phyloP scores from a whole-genome alignment of 2,888 invertebrate genomes.

The Drosophila birchii region DNA sequence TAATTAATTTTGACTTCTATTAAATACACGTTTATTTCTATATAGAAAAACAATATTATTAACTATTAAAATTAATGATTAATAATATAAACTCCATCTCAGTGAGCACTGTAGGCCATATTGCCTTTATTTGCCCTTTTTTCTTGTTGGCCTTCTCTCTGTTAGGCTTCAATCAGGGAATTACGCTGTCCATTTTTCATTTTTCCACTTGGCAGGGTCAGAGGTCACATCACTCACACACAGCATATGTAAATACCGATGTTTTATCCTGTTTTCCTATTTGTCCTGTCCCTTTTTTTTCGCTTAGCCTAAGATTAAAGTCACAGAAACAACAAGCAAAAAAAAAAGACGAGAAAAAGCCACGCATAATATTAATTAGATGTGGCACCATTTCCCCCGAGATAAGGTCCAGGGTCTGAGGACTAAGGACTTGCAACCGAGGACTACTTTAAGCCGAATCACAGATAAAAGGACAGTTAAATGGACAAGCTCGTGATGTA shows the following conservation, averaged over 20 bases:
- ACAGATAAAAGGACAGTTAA: constrained; percentile 7
- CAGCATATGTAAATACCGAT: constrained; percentile 35
- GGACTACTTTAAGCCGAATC: constrained; percentile 1
- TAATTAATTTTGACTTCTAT: neutral
- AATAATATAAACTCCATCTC: neutral
- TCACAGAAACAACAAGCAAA: too few species aligned
- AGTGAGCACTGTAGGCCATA: neutral
- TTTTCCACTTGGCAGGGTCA: constrained; percentile 41
- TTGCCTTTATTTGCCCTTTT: constrained; percentile 16
- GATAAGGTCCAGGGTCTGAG: neutral
- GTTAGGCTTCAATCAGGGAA: constrained; percentile 67
- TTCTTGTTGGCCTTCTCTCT: constrained; percentile 8
- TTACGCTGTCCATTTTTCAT: constrained; percentile 66
- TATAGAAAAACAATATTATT: neutral
- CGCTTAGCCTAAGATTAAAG: constrained; percentile 13
- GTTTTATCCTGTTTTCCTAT: constrained; percentile 31
- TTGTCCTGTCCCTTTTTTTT: constrained; percentile 34
- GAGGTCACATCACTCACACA: constrained; percentile 22
- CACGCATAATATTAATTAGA: constrained; percentile 28
- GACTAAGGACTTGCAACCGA: neutral
- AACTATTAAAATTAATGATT: neutral
- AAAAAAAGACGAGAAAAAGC: neutral
- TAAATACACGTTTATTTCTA: too few species aligned
- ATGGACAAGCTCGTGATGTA: constrained; percentile 13
- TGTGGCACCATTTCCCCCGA: constrained; percentile 2